Evolutionary conservation across 2,113 vertebrate genomes (phyloP), one percentile per base, ranked within the genome.

Genomic region (Siphamia tubifer): DNA sequence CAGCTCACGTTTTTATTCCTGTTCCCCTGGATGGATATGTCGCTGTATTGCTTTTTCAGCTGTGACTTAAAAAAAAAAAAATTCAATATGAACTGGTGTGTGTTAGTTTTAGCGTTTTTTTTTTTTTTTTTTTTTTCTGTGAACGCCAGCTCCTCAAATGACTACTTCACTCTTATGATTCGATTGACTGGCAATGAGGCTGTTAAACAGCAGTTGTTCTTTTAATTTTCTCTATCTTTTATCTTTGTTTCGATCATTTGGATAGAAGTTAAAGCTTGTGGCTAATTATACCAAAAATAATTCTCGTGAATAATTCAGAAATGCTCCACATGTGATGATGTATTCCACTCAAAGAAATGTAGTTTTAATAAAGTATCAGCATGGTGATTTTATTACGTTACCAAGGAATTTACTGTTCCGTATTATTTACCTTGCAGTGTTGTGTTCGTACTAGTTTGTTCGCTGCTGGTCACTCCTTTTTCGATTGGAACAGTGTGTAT

Each of bases 21-120:
- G 20, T 60, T 74, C 52, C 48, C 61, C 23, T n/a, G 15, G 56
- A 60, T 44, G 73, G 72, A 69, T 62, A 16, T 17, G 25, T 55
- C 12, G 74, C 74, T 23, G 57, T 13, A 55, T 27, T 48, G 54
- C 57, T 58, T 57, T 57, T 56, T 83, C 56, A 42, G 43, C 67
- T 49, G 8, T 36, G 36, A 63, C 72, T 82, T 51, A 52, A 78
- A 68, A 53, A 63, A 40, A 35, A 5, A 38, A 47, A 10, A 44
- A 38, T n/a, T 7, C 42, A 63, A 28, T 74, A 6, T 9, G 56
- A 66, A 63, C 2, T 40, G 3, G 30, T 36, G 53, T 36, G 72
- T 45, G 65, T 68, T 65, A n/a, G 48, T 58, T 81, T n/a, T n/a
- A n/a, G n/a, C n/a, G n/a, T n/a, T n/a, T n/a, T n/a, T n/a, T n/a